Base-by-base conservation (phyloP, 2,113 vertebrate species). In the Scolopax mira region DNA sequence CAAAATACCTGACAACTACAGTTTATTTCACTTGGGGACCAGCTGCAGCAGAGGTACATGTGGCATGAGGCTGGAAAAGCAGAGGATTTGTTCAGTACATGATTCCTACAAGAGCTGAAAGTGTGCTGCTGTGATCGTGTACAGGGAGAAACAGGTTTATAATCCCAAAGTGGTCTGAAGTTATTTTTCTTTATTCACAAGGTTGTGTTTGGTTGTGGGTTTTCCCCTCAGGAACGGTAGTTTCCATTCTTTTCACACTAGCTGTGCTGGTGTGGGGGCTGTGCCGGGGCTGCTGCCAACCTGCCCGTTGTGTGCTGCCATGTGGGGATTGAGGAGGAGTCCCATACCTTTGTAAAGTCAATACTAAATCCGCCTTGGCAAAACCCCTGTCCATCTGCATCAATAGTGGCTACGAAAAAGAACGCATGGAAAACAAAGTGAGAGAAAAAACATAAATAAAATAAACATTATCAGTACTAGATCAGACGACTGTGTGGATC, bases 291-390 rank as follows among this genome's bases (percentile, higher is more conserved):
- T 12, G 21, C 22, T 28, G 46, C 31, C 35, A 72, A 44, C 22
- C 24, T 71, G 11, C 9, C 9, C 74, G 17, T 37, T 49, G 14
- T 24, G 27, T 79, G 72, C 42, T 84, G 41, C 49, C 27, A 24
- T 3, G 1, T 2, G 54, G 78, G 28, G 93, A 54, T 5, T 33
- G 35, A 89, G 58, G 58, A 79, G 92, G 57, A 39, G 41, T 27
- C 88, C 96, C 98, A 67, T 98, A 99, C 99, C 98, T 99, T 99
- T 28, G 99, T 98, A 88, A 99, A 99, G 94, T 99, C 99, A 70
- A 98, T 98, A 72, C 99, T 99, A 98, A 99, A 99, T 93, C 99
- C 99, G 65, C 99, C 99, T 98, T 99, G 99, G 96, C 99, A 99
- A 98, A 99, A 99, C 28, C 99, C 99, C 97, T 99, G 99, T 11